Evolutionary conservation across 2,797 vertebrate genomes (phyloP).

Genomic region (Macropus fuliginosus): DNA sequence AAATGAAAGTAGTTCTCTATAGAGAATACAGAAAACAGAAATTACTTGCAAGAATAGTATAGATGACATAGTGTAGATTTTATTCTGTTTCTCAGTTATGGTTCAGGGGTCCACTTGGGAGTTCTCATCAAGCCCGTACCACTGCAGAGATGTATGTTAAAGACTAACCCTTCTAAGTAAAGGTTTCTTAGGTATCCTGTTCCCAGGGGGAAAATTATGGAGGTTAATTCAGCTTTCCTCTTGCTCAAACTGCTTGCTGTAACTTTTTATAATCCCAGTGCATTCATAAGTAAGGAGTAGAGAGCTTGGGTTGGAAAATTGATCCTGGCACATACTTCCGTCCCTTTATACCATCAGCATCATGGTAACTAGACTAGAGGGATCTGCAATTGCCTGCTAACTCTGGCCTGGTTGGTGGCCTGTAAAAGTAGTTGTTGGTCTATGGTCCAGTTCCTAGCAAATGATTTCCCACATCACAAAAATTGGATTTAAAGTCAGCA

Average conservation of each 20-base stretch:
- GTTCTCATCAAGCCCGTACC: slow-evolving; percentile 49
- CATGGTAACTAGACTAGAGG: too few relatives aligned
- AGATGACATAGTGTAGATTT: slow-evolving; percentile 53
- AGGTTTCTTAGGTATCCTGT: background rate
- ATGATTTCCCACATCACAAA: background rate
- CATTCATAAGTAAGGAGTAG: background rate
- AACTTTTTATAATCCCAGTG: background rate
- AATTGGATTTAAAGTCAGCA: background rate
- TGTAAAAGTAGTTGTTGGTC: background rate
- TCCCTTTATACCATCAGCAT: background rate
- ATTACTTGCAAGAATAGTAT: slow-evolving; percentile 63
- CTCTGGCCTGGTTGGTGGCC: background rate
- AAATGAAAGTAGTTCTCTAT: slow-evolving; percentile 75
- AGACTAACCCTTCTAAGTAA: slow-evolving; percentile 10
- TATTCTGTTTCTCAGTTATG: slow-evolving; percentile 52
- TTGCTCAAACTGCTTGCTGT: background rate
- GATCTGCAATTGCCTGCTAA: background rate
- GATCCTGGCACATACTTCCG: background rate
- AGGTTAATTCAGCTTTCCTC: background rate
- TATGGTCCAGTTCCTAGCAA: slow-evolving; percentile 1
- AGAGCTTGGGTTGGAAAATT: background rate
- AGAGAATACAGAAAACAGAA: slow-evolving; percentile 54
- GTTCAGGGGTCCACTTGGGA: background rate
- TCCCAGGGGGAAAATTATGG: background rate
- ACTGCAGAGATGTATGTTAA: background rate